Percentiles rank a stretch among this genome's conserved stretches.
These are phyloP conservation scores for Erithacus rubecula DNA, from an alignment of 2,797 vertebrate genomes.

Conservation along the genomic window DNA sequence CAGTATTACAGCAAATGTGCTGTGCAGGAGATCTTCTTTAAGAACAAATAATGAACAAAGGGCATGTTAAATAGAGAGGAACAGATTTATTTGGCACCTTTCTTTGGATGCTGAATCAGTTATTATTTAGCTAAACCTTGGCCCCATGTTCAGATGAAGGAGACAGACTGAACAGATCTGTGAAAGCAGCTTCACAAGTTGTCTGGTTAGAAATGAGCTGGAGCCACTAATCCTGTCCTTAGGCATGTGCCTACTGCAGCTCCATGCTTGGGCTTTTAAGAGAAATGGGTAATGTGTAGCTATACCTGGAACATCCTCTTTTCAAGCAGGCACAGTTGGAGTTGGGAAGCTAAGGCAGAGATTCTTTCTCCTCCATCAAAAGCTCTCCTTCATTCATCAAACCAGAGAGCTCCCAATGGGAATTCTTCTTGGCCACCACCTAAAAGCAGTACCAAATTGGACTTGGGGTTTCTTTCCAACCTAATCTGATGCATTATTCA, in stretches of 20 bases:
- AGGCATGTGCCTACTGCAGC: not conserved
- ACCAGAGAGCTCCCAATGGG: not conserved
- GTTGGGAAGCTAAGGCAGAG: not conserved
- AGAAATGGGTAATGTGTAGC: not conserved
- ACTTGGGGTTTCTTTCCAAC: not conserved
- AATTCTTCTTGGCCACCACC: not conserved
- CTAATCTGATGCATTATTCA: not conserved
- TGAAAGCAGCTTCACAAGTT: not conserved
- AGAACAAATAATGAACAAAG: not conserved
- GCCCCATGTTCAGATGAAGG: not conserved
- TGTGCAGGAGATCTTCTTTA: not conserved
- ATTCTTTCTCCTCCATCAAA: not conserved
- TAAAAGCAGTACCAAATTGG: not conserved
- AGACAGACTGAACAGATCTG: not conserved
- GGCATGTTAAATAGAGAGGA: not conserved
- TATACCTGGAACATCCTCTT: not conserved
- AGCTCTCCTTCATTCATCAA: not conserved
- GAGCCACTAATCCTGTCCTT: not conserved
- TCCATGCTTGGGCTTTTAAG: not conserved
- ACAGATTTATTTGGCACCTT: not conserved
- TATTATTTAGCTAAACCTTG: not conserved
- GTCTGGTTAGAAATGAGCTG: not conserved
- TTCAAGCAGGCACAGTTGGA: not conserved
- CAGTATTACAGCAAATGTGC: not conserved
- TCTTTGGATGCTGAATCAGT: not conserved